Evolutionary conservation across 2,797 vertebrate genomes (phyloP).

Genomic region (Brachyrhaphis roseni): DNA sequence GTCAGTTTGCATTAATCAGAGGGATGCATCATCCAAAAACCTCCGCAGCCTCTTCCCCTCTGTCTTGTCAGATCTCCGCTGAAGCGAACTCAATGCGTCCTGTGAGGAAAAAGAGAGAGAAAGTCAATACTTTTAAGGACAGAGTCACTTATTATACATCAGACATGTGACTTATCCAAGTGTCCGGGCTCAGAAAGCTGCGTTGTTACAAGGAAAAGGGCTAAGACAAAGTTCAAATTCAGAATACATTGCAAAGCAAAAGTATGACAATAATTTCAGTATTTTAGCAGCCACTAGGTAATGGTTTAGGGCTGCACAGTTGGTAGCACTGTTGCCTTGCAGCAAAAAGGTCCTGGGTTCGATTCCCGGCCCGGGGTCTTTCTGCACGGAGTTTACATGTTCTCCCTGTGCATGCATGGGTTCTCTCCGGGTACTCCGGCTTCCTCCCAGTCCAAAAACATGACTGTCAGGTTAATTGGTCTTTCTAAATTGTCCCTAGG

Average conservation of each 20-base stretch:
- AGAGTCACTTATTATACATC: not conserved
- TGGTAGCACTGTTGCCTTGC: too few species aligned
- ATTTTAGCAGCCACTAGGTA: too few species aligned
- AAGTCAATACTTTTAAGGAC: conserved; percentile 8
- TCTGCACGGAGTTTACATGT: too few species aligned
- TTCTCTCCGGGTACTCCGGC: too few species aligned
- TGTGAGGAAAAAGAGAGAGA: conserved; percentile 13
- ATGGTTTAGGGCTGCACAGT: too few species aligned
- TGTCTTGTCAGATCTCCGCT: conserved; percentile 36
- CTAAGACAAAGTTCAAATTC: conserved; percentile 11
- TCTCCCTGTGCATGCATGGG: too few species aligned
- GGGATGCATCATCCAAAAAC: conserved; percentile 51
- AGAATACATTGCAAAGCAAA: not conserved
- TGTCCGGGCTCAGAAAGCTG: not conserved
- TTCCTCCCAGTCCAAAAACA: too few species aligned
- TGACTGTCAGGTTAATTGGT: too few species aligned
- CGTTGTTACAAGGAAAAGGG: conserved; percentile 7
- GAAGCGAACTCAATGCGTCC: conserved; percentile 34
- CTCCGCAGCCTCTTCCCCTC: conserved; percentile 19
- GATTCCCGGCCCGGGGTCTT: too few species aligned
- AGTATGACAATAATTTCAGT: too few species aligned
- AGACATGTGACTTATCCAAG: conserved; percentile 6
- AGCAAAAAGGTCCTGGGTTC: too few species aligned
- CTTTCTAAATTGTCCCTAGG: too few species aligned
- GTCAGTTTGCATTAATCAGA: conserved; percentile 72